Percentiles rank a stretch among this genome's conserved stretches.
Evolutionary conservation across 2,797 vertebrate genomes (phyloP).

Genomic region (Diglossa cyanea): DNA sequence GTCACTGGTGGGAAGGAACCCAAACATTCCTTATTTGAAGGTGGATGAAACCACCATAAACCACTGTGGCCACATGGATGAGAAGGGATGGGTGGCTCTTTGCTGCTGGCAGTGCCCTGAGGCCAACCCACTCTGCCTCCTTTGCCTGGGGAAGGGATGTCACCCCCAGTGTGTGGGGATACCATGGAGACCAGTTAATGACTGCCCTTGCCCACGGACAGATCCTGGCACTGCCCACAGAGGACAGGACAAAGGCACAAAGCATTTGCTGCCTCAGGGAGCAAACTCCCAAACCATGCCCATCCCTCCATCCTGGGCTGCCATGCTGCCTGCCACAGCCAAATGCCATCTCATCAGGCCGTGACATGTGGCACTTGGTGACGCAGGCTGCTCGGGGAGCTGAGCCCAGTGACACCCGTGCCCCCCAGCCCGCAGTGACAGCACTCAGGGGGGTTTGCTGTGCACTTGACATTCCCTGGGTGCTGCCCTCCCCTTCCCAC

Average conservation of each 20-base stretch:
- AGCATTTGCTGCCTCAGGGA: neutral
- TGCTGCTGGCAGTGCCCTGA: neutral
- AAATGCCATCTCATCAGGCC: neutral
- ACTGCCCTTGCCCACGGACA: rapidly evolving
- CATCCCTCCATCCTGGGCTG: rapidly evolving
- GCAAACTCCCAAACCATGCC: neutral
- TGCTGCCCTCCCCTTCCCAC: neutral
- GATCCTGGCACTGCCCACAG: neutral
- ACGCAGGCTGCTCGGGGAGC: rapidly evolving
- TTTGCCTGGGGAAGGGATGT: neutral
- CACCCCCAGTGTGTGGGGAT: neutral
- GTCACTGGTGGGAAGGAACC: neutral
- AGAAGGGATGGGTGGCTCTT: neutral
- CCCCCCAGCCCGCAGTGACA: rapidly evolving
- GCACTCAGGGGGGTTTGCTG: neutral
- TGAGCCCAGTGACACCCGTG: neutral
- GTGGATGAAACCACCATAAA: neutral
- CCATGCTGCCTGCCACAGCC: rapidly evolving
- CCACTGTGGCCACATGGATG: neutral
- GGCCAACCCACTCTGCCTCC: neutral
- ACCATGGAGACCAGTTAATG: neutral
- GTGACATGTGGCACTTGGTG: neutral
- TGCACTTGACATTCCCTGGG: neutral
- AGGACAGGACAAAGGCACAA: neutral
- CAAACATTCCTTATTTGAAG: neutral